Conservation (phyloP, 2,888 invertebrate species). For the Hipparchia sbordonii region DNA sequence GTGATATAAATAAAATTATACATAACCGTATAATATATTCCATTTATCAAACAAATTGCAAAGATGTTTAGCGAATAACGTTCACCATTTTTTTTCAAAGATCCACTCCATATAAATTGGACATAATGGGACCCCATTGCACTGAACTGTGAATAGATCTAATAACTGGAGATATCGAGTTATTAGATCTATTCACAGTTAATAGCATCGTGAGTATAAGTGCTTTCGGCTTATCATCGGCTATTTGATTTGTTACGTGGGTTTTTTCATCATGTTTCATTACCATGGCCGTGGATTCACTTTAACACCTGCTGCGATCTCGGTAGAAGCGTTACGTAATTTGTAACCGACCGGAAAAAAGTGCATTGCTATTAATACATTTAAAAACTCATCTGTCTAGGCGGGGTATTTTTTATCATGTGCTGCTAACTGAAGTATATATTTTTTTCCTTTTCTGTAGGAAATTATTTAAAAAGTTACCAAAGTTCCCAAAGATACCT, state of each 20-base stretch:
- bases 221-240: slow-evolving; percentile 31
- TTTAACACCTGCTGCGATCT: slow-evolving; percentile 19
- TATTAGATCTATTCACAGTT: slow-evolving; percentile 21
- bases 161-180: background rate
- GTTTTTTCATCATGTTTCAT: slow-evolving; percentile 6
- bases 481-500: too few species aligned
- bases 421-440: too few species aligned
- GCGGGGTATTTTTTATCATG: background rate
- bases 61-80: background rate
- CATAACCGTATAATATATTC: too few species aligned
- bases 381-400: background rate
- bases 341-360: slow-evolving; percentile 1
- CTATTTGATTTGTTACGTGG: slow-evolving; percentile 13
- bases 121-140: slow-evolving; percentile 11
- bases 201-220: slow-evolving; percentile 30
- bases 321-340: slow-evolving; percentile 16
- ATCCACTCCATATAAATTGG: background rate
- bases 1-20: too few species aligned
- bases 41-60: background rate
- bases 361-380: background rate
- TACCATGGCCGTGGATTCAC: slow-evolving; percentile 4
- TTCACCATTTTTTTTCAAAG: background rate
- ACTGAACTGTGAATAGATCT: too few species aligned
- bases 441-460: background rate
- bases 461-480: background rate